phyloP scores from a whole-genome alignment of 2,113 vertebrate genomes.

The Odocoileus virginianus region DNA sequence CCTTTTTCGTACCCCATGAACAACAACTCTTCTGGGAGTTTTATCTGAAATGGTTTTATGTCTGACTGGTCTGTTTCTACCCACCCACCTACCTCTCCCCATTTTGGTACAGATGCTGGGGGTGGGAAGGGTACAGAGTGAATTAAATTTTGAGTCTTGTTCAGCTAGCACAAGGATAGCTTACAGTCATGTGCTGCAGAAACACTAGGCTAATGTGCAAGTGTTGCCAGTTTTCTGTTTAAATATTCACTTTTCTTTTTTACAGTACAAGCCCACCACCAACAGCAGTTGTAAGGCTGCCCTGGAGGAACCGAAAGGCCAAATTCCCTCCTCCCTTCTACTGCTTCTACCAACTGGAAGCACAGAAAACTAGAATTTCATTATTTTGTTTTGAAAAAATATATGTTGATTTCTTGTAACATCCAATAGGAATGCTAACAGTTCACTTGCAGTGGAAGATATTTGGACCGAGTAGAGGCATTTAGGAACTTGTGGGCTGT shows the following conservation, averaged over 20 bases:
- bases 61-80: conserved; percentile 68
- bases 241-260: conserved; percentile 78
- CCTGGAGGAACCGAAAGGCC: conserved; percentile 89
- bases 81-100: not conserved
- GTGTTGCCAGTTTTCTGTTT: conserved; percentile 79
- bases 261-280: conserved; percentile 97
- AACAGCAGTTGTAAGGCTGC: conserved; percentile 97
- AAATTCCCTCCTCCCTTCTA: conserved; percentile 85
- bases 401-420: conserved; percentile 84
- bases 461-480: conserved; percentile 84
- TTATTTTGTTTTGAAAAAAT: conserved; percentile 83
- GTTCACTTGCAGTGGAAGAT: conserved; percentile 92
- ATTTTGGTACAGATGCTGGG: conserved; percentile 44
- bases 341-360: conserved; percentile 88
- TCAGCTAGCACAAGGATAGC: conserved; percentile 56
- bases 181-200: conserved; percentile 40
- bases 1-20: conserved; percentile 42
- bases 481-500: conserved; percentile 83
- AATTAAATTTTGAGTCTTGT: conserved; percentile 16
- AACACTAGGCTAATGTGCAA: conserved; percentile 53
- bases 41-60: conserved; percentile 66
- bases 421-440: conserved; percentile 96
- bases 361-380: conserved; percentile 88
- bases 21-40: conserved; percentile 61
- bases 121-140: not conserved